A percentile compares a stretch with the other conserved stretches of the same genome.
Evolutionary conservation across 2,888 invertebrate genomes (phyloP).

Genomic region (Oconnorella tubifera): DNA sequence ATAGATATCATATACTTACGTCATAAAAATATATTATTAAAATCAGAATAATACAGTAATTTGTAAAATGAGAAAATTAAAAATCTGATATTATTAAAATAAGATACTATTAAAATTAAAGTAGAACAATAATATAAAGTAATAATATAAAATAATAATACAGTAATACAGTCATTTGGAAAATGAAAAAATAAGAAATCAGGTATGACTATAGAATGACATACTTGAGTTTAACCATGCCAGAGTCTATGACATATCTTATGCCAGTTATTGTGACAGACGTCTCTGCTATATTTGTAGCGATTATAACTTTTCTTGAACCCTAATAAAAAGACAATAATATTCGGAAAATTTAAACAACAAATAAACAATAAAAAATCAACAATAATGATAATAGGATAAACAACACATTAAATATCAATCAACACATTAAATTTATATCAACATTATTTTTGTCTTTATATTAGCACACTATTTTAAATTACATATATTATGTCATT

Average conservation of each 20-base stretch:
- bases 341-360: neutral
- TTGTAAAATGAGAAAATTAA: too few species aligned
- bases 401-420: too few species aligned
- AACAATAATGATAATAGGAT: neutral
- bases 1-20: too few species aligned
- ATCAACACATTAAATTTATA: too few species aligned
- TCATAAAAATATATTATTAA: too few species aligned
- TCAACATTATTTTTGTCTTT: too few species aligned
- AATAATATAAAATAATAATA: constrained; percentile 4
- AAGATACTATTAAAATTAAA: too few species aligned
- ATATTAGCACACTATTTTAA: too few species aligned
- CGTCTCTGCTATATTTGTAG: constrained; percentile 65
- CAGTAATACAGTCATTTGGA: neutral
- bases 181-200: neutral
- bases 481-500: too few species aligned
- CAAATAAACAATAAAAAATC: neutral
- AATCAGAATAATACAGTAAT: too few species aligned
- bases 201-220: constrained; percentile 23
- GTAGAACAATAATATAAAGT: too few species aligned
- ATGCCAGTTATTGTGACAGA: constrained; percentile 70
- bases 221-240: constrained; percentile 82
- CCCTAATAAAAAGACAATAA: constrained; percentile 26
- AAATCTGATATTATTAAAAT: too few species aligned
- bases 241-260: constrained; percentile 84
- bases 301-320: constrained; percentile 60